These are phyloP conservation scores for Drosophila lacicola DNA, from an alignment of 2,888 invertebrate genomes.

Conservation along the genomic window DNA sequence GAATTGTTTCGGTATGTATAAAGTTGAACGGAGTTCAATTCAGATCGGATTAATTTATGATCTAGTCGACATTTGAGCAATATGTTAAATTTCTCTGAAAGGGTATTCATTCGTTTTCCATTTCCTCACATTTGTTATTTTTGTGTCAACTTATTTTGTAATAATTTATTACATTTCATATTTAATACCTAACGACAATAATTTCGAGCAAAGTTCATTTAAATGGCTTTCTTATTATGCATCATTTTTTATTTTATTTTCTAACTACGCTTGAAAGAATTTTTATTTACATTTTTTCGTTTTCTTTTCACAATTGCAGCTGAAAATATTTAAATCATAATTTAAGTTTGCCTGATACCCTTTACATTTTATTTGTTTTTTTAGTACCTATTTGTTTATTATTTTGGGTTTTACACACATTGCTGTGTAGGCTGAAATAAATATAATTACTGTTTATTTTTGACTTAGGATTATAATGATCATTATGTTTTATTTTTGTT, in stretches of 20 bases:
- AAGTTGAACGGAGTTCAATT: neutral
- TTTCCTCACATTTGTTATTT: neutral
- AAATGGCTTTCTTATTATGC: neutral
- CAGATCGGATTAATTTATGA: neutral
- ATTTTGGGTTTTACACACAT: slow-evolving; percentile 4
- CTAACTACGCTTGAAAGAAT: slow-evolving; percentile 18
- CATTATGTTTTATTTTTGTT: slow-evolving; percentile 3
- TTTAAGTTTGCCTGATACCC: slow-evolving; percentile 44
- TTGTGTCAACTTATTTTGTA: neutral
- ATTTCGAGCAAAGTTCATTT: neutral
- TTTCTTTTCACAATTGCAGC: slow-evolving; percentile 62
- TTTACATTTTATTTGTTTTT: slow-evolving; percentile 22
- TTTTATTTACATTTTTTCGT: slow-evolving; percentile 53
- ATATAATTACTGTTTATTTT: slow-evolving; percentile 1
- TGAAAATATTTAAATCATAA: slow-evolving; percentile 61
- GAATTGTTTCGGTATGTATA: neutral
- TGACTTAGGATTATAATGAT: neutral
- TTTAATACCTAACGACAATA: neutral
- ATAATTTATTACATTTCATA: neutral
- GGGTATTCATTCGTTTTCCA: neutral
- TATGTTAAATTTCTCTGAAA: neutral
- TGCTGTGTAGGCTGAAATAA: slow-evolving; percentile 10
- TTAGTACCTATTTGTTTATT: neutral
- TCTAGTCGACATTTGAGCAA: neutral
- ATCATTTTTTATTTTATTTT: slow-evolving; percentile 21